phyloP scores from a whole-genome alignment of 2,797 vertebrate genomes.

The Tympanoctomys barrerae region DNA sequence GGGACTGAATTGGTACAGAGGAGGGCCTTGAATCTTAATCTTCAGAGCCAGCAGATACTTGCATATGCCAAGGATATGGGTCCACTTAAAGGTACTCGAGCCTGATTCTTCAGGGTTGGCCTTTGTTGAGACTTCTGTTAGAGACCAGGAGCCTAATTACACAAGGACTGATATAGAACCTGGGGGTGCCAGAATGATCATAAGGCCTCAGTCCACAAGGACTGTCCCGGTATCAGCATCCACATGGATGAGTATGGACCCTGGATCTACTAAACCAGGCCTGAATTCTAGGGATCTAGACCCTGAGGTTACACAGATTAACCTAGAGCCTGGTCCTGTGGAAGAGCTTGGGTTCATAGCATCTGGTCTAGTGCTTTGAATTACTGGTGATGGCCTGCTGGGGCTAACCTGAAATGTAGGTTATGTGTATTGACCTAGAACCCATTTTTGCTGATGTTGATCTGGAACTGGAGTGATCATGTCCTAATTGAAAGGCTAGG shows the following conservation, averaged over 20 bases:
- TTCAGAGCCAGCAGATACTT: background rate
- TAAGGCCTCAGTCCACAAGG: background rate
- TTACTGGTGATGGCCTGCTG: background rate
- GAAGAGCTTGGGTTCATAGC: background rate
- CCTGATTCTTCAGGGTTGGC: background rate
- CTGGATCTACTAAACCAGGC: background rate
- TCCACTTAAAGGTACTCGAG: background rate
- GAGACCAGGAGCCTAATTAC: background rate
- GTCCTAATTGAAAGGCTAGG: background rate
- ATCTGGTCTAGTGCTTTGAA: background rate
- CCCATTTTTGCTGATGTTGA: background rate
- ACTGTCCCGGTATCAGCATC: no score
- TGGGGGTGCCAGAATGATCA: background rate
- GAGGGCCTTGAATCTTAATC: background rate
- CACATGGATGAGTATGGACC: background rate
- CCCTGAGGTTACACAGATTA: background rate
- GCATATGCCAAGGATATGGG: background rate
- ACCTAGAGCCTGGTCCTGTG: background rate
- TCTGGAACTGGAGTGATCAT: background rate
- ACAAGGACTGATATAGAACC: background rate
- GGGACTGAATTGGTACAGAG: background rate
- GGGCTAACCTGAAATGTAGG: background rate
- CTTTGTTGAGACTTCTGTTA: background rate
- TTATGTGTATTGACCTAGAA: background rate
- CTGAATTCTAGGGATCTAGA: background rate